phyloP scores from a whole-genome alignment of 2,888 invertebrate genomes.

The Megaustenia siamemsis region DNA sequence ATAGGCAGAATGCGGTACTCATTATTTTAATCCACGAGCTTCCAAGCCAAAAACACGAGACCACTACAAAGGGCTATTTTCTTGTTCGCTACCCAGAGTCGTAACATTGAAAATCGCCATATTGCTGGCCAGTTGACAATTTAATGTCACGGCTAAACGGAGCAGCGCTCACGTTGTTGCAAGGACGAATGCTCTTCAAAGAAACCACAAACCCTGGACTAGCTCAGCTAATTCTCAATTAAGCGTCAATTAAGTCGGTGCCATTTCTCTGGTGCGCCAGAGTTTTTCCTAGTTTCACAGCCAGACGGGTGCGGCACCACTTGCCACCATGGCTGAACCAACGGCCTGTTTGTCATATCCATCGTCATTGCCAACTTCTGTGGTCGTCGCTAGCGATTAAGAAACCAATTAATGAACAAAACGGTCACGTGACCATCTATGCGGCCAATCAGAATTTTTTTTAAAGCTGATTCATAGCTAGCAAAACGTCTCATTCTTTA shows the following conservation, averaged over 20 bases:
- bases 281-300: background rate
- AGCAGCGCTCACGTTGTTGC: background rate
- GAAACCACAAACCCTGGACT: background rate
- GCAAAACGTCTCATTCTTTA: background rate
- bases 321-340: background rate
- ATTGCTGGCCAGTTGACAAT: conserved; percentile 28
- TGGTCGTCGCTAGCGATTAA: conserved; percentile 1
- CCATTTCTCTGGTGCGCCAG: background rate
- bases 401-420: conserved; percentile 24
- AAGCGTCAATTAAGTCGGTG: conserved; percentile 35
- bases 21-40: background rate
- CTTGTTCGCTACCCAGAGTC: background rate
- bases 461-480: background rate
- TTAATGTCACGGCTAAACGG: background rate
- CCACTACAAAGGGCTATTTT: background rate
- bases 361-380: background rate
- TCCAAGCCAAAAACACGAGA: background rate
- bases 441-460: conserved; percentile 10
- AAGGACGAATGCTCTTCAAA: conserved; percentile 11
- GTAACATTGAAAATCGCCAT: conserved; percentile 8
- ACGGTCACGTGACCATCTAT: background rate
- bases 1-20: background rate
- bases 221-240: conserved; percentile 22
- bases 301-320: background rate
- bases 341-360: conserved; percentile 16